Conservation (phyloP, 2,888 invertebrate species). For the Cephus runcator region DNA sequence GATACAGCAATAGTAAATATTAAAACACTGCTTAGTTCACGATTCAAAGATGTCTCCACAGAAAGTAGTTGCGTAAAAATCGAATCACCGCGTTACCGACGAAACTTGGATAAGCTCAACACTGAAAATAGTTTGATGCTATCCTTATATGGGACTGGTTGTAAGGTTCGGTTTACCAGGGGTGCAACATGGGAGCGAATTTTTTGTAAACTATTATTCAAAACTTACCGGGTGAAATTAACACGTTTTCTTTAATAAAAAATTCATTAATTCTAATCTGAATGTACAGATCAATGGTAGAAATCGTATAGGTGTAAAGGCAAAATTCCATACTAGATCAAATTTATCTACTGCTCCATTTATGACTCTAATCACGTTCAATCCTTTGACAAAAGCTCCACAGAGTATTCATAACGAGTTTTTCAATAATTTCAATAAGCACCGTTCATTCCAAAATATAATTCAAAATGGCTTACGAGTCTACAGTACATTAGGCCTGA, state of each 20-base stretch:
- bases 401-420: neutral
- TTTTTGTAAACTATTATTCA: neutral
- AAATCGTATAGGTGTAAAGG: neutral
- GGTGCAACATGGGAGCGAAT: neutral
- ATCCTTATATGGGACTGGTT: slow-evolving; percentile 17
- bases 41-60: neutral
- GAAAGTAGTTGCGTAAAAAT: neutral
- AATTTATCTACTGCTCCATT: neutral
- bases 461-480: neutral
- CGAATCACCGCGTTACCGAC: neutral
- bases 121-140: slow-evolving; percentile 16
- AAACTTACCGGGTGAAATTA: neutral
- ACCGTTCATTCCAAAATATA: neutral
- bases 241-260: neutral
- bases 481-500: neutral
- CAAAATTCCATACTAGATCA: neutral
- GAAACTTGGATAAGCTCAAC: neutral
- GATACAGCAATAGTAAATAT: neutral
- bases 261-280: neutral
- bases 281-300: neutral
- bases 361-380: neutral
- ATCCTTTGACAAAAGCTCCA: neutral
- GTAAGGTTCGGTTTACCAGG: slow-evolving; percentile 13
- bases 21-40: neutral
- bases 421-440: neutral